Conservation (phyloP, 1,140 invertebrate species). For the Paracyclopina nana region DNA sequence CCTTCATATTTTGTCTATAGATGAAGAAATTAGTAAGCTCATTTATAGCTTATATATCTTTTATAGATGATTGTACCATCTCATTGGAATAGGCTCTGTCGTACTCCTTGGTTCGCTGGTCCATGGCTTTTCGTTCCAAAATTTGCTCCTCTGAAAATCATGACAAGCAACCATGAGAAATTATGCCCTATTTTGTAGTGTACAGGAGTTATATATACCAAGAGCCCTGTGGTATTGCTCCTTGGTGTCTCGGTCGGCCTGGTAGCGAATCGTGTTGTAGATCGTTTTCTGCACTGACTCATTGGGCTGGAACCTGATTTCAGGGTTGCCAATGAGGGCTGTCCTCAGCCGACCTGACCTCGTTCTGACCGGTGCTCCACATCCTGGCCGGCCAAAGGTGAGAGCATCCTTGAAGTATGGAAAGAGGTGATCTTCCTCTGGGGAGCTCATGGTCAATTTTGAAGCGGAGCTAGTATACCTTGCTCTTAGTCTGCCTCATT, state of each 20-base stretch:
- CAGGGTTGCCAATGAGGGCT: constrained; percentile 18
- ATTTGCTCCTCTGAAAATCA: neutral
- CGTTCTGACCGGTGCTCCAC: constrained; percentile 19
- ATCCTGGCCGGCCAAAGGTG: constrained; percentile 19
- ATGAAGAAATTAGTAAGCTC: too few relatives aligned
- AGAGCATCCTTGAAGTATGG: constrained; percentile 12
- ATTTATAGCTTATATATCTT: too few relatives aligned
- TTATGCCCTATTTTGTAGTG: neutral
- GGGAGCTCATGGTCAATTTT: too few relatives aligned
- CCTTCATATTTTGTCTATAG: too few relatives aligned
- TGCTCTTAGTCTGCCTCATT: too few relatives aligned
- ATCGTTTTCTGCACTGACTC: constrained; percentile 19
- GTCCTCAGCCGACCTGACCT: constrained; percentile 18
- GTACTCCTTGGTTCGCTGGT: too few relatives aligned
- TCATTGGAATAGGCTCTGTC: too few relatives aligned
- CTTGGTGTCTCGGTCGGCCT: constrained; percentile 16
- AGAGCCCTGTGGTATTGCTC: constrained; percentile 18
- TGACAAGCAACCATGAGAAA: neutral
- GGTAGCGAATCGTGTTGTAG: constrained; percentile 19
- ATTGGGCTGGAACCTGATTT: constrained; percentile 19
- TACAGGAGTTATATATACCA: constrained; percentile 6
- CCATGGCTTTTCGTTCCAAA: neutral
- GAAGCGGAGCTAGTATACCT: too few relatives aligned
- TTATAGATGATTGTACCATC: too few relatives aligned
- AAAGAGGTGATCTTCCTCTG: too few relatives aligned